Conservation (phyloP, 2,797 vertebrate species). For the Gymnocypris eckloni region DNA sequence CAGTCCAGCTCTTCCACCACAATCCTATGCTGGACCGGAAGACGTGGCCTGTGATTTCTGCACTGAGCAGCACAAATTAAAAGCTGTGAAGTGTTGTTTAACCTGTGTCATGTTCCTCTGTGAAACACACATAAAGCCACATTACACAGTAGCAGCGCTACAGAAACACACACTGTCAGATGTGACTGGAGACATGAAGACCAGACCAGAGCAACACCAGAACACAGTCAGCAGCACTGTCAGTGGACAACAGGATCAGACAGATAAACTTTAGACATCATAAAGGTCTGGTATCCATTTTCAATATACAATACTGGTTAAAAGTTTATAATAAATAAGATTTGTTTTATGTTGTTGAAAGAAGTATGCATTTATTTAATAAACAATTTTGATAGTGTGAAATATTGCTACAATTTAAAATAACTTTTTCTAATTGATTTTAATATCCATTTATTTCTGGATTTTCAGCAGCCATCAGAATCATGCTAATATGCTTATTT, state of each 20-base stretch:
- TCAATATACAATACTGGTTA: no score
- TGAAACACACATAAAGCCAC: conserved; percentile 16
- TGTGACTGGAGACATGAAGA: conserved; percentile 3
- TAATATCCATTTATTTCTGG: no score
- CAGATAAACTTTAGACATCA: neutral
- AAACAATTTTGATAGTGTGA: no score
- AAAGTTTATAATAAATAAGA: no score
- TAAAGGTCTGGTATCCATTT: neutral
- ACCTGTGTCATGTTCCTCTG: neutral
- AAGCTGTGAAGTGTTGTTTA: conserved; percentile 71
- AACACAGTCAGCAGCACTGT: neutral
- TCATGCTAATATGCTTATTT: no score
- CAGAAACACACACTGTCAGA: conserved; percentile 38
- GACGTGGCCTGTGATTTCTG: conserved; percentile 47
- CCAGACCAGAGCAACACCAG: neutral
- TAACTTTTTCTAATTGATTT: no score
- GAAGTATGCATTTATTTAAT: no score
- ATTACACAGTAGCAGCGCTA: conserved; percentile 46
- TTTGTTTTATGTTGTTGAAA: no score
- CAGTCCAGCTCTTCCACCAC: conserved; percentile 28
- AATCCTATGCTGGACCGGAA: conserved; percentile 7
- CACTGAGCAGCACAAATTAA: conserved; percentile 48
- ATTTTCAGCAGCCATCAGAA: no score
- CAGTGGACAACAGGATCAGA: neutral
- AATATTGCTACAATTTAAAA: no score